Conservation (phyloP, 2,113 vertebrate species). For the Eupsittula cactorum region DNA sequence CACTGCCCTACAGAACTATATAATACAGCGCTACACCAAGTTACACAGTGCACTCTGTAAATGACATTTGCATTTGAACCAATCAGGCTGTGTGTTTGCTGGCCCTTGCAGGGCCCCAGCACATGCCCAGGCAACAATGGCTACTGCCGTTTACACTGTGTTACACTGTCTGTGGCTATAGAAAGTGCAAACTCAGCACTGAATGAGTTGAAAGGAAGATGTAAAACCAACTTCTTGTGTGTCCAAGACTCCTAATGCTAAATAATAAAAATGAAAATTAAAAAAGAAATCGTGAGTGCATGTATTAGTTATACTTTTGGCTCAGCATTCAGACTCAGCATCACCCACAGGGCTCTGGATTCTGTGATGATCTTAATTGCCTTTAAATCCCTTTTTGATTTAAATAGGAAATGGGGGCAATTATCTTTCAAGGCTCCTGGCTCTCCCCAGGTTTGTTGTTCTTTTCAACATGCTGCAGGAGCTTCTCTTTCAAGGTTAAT, state of each 20-base stretch:
- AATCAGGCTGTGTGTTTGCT: accelerated
- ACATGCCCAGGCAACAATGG: background rate
- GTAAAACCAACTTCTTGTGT: background rate
- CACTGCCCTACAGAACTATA: background rate
- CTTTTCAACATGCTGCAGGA: background rate
- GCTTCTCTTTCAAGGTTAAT: constrained; percentile 3
- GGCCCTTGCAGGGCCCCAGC: background rate
- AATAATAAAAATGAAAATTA: background rate
- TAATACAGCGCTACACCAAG: too few species aligned
- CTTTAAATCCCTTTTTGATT: background rate
- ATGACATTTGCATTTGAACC: background rate
- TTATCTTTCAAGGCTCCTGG: background rate
- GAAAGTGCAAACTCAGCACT: background rate
- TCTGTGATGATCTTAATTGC: background rate
- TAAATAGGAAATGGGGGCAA: background rate
- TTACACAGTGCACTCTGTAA: background rate
- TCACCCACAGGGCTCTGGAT: background rate
- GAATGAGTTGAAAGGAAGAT: accelerated
- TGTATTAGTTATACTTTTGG: accelerated
- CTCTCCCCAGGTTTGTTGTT: background rate
- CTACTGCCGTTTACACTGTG: background rate
- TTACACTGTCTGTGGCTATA: background rate
- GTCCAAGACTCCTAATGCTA: background rate
- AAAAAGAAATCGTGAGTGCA: background rate
- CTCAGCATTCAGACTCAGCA: background rate